Base-by-base conservation (phyloP, 2,113 vertebrate species). In the Epinephelus lanceolatus region DNA sequence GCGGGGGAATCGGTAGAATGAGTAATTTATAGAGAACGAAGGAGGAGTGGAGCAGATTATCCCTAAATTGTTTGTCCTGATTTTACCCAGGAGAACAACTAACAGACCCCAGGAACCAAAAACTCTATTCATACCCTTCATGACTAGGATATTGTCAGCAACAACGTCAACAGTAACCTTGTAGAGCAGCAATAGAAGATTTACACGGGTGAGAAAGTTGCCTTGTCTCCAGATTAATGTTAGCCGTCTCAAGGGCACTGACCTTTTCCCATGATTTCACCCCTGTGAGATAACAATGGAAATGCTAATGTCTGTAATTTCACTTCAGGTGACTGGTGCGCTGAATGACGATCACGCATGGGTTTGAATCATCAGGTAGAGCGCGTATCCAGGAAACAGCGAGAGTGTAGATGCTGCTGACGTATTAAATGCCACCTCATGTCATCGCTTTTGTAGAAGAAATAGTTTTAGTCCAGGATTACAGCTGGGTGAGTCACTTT, bases 91-190 rank as follows among this genome's bases (percentile, higher is more conserved):
- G 86, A 91, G 76, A 90, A 92, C 92, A 93, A 88, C 70, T 53
- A 67, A 88, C 88, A 91, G 81, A 83, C 72, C 23, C 71, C 69
- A 69, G 57, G 70, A 85, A 87, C 79, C 25, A 85, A 84, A 83
- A 56, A 76, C 77, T 86, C 91, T 76, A 94, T 94, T 94, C 94
- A 93, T 89, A 19, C 79, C 33, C 76, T 59, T 37, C 51, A 65
- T 94, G 93, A 94, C 86, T 94, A 40, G 71, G 76, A 78, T 83
- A 93, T 92, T 93, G 94, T 94, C 71, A 83, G 78, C 55, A 52
- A 25, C 79, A 30, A n/a, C 45, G 45, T 90, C 89, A 90, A 67
- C 84, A 80, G 56, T 88, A 80, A 89, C 83, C 82, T 79, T 15
- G 47, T 62, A 79, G 82, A 90, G 67, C 23, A 60, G 60, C 59